phyloP scores from a whole-genome alignment of 2,113 vertebrate genomes.

The Zosterops lateralis region DNA sequence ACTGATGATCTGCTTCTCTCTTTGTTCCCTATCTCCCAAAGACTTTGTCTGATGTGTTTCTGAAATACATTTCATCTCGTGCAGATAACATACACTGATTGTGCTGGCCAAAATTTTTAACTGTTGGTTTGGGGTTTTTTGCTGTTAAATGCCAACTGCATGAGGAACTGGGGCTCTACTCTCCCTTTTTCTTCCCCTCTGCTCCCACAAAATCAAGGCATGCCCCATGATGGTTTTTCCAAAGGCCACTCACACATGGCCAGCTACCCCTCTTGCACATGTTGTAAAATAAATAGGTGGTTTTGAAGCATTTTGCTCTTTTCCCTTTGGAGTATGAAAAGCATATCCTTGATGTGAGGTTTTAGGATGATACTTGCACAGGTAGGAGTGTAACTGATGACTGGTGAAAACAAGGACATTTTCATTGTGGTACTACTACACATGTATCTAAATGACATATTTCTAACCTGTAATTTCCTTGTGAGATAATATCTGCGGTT shows the following conservation, averaged over 20 bases:
- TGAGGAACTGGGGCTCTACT: neutral
- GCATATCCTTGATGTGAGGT: neutral
- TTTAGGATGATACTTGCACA: neutral
- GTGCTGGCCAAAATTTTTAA: neutral
- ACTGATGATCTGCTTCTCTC: neutral
- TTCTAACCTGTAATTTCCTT: neutral
- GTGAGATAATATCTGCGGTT: neutral
- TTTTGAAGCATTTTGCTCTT: neutral
- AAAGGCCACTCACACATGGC: neutral
- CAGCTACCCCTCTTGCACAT: neutral
- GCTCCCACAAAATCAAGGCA: neutral
- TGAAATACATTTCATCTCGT: neutral
- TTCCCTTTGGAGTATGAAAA: neutral
- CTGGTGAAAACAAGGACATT: neutral
- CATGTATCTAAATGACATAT: rapidly evolving
- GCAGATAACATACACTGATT: neutral
- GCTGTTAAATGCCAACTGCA: neutral
- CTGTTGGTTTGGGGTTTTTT: neutral
- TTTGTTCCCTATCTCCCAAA: neutral
- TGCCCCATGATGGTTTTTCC: neutral
- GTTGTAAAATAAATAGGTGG: neutral
- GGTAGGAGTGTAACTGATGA: neutral
- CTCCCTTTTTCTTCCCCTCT: neutral
- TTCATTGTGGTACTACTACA: neutral
- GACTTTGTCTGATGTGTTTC: neutral